A percentile compares a stretch with the other conserved stretches of the same genome.
phyloP scores from a whole-genome alignment of 2,113 vertebrate genomes.

The Salvelinus sp. region DNA sequence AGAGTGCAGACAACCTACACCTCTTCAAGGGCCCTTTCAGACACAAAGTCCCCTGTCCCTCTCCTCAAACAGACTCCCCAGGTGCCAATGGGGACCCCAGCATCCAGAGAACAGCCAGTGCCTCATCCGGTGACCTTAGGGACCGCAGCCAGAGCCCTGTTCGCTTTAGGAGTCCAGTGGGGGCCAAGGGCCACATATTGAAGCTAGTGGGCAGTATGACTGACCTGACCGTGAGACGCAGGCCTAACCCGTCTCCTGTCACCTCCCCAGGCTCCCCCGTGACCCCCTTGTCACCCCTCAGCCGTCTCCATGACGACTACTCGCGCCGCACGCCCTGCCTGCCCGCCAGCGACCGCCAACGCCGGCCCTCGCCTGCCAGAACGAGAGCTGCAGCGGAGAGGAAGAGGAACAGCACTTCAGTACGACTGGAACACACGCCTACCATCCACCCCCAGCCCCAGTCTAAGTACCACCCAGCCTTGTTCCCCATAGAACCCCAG shows the following conservation, averaged over 20 bases:
- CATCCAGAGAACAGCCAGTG: constrained; percentile 74
- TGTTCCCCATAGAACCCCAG: constrained; percentile 15
- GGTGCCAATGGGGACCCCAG: constrained; percentile 50
- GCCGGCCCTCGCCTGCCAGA: constrained; percentile 56
- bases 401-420: constrained; percentile 4
- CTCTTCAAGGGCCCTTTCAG: constrained; percentile 85
- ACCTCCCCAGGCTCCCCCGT: background rate
- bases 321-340: constrained; percentile 83
- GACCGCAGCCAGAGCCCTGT: constrained; percentile 54
- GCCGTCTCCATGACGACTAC: constrained; percentile 90
- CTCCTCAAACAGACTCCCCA: constrained; percentile 49
- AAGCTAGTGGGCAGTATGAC: constrained; percentile 84
- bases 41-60: constrained; percentile 71
- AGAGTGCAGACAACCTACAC: constrained; percentile 86
- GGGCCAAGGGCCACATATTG: constrained; percentile 79
- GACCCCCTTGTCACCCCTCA: constrained; percentile 60
- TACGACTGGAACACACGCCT: constrained; percentile 20
- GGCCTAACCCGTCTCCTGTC: constrained; percentile 58
- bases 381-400: constrained; percentile 33
- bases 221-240: constrained; percentile 75
- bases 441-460: constrained; percentile 38
- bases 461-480: background rate
- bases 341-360: constrained; percentile 69
- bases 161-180: constrained; percentile 74
- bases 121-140: constrained; percentile 68